Evolutionary conservation across 2,113 vertebrate genomes (phyloP).

Genomic region (Strix aluco): DNA sequence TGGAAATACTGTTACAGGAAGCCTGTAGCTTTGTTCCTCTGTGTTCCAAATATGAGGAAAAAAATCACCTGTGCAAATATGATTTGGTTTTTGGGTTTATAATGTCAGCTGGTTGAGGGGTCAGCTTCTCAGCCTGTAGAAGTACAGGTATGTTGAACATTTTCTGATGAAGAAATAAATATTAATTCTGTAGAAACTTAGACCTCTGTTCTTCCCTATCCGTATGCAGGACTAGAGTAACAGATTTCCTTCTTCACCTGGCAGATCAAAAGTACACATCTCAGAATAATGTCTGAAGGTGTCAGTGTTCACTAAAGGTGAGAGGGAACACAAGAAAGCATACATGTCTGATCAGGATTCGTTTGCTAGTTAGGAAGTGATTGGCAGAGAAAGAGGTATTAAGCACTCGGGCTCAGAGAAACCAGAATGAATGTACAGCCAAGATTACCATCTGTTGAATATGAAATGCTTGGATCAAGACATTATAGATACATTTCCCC

Average conservation of each 20-base stretch:
- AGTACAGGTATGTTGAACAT: neutral
- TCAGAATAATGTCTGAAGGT: slow-evolving; percentile 29
- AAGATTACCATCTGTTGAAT: slow-evolving; percentile 79
- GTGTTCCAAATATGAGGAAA: neutral
- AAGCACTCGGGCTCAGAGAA: slow-evolving; percentile 66
- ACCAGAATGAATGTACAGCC: slow-evolving; percentile 57
- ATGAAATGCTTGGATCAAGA: slow-evolving; percentile 77
- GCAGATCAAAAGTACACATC: neutral
- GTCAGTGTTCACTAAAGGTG: slow-evolving; percentile 52
- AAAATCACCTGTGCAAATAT: neutral
- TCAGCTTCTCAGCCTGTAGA: neutral
- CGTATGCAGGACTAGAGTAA: neutral
- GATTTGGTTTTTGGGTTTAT: neutral
- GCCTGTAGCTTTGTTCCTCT: neutral
- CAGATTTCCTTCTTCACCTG: neutral
- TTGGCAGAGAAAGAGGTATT: slow-evolving; percentile 71
- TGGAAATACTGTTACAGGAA: neutral
- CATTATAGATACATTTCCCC: slow-evolving; percentile 73
- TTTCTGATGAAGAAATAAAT: neutral
- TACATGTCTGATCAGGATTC: slow-evolving; percentile 47
- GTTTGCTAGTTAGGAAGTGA: slow-evolving; percentile 62
- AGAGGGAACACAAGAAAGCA: neutral
- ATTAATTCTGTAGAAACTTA: neutral
- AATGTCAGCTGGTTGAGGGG: neutral
- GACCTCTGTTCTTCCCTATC: neutral